A percentile compares a stretch with the other conserved stretches of the same genome.
Evolutionary conservation across 2,797 vertebrate genomes (phyloP).

Genomic region (Perodicticus potto): DNA sequence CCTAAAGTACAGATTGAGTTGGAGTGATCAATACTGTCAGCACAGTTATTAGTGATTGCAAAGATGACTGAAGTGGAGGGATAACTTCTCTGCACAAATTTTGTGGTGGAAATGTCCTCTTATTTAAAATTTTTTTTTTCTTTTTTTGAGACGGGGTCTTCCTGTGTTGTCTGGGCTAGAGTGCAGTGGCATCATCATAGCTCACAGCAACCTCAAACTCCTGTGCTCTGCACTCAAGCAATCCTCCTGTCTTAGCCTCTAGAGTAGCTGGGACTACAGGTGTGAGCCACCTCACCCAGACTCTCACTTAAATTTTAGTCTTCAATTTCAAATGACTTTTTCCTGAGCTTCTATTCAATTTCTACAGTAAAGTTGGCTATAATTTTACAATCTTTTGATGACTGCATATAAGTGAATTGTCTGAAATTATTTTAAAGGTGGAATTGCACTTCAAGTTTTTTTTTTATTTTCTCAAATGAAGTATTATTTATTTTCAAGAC

Average conservation of each 20-base stretch:
- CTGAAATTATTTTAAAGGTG: conserved; percentile 30
- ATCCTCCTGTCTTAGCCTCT: too few relatives aligned
- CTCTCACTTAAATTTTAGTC: conserved; percentile 67
- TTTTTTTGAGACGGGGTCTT: too few relatives aligned
- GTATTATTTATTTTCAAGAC: conserved; percentile 50
- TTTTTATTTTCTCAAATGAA: background rate
- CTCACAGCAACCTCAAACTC: too few relatives aligned
- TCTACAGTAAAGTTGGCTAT: background rate
- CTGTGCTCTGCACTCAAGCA: too few relatives aligned
- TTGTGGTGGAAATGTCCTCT: conserved; percentile 45
- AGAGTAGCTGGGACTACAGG: too few relatives aligned
- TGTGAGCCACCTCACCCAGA: too few relatives aligned
- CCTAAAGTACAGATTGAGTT: background rate
- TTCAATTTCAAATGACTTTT: conserved; percentile 65
- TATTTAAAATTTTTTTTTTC: conserved; percentile 62
- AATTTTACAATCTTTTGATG: conserved; percentile 3
- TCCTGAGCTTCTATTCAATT: conserved; percentile 25
- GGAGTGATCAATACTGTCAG: background rate
- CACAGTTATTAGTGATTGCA: background rate
- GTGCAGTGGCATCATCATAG: too few relatives aligned
- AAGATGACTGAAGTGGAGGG: background rate
- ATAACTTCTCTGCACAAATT: conserved; percentile 3
- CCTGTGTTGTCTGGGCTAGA: too few relatives aligned
- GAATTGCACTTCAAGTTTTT: background rate
- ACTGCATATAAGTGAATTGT: background rate